Evolutionary conservation across 92 coral and sea anemone genomes (phyloP), one percentile per base, ranked within the genome.

Genomic region (Muricea muricata): DNA sequence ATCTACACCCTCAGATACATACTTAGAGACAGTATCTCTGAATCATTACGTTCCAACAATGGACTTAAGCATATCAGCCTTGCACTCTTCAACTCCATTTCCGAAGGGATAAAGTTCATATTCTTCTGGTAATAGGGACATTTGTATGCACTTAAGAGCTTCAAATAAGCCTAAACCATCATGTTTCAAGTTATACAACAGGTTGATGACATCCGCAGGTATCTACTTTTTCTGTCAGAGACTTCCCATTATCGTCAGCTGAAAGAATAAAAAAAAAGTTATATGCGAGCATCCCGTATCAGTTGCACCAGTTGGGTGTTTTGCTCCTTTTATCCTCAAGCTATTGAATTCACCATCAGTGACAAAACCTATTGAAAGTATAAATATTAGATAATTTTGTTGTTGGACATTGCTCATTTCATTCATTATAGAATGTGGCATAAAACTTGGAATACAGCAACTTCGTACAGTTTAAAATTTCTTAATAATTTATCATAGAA

Each of bases 291-390:
- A 69, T 93, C 90, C 65, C 86, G 93, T 23, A 87, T 90, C 0
- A 90, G 65, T 42, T 93, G 93, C 90, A 89, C 78, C 31, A 93
- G 25, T 33, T 7, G 94, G 92, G 11, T 88, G 67, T 40, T 89
- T 91, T 18, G 48, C 74, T 23, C 93, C 90, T 35, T 85, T 88
- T 7, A 93, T 92, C 14, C 97, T 25, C 24, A 92, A 42, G 61
- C 90, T 80, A 56, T 87, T 87, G 55, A 92, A 89, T 57, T 92
- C n/a, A n/a, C n/a, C n/a, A n/a, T n/a, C n/a, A n/a, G n/a, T n/a
- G n/a, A n/a, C n/a, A n/a, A n/a, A n/a, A 15, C 97, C 92, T 90
- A 56, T n/a, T n/a, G n/a, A n/a, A n/a, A n/a, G n/a, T n/a, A n/a
- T n/a, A n/a, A n/a, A n/a, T n/a, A n/a, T n/a, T n/a, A n/a, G n/a